These are phyloP conservation scores for Nothoprocta pentlandii DNA, from an alignment of 2,113 vertebrate species.

Conservation along the genomic window DNA sequence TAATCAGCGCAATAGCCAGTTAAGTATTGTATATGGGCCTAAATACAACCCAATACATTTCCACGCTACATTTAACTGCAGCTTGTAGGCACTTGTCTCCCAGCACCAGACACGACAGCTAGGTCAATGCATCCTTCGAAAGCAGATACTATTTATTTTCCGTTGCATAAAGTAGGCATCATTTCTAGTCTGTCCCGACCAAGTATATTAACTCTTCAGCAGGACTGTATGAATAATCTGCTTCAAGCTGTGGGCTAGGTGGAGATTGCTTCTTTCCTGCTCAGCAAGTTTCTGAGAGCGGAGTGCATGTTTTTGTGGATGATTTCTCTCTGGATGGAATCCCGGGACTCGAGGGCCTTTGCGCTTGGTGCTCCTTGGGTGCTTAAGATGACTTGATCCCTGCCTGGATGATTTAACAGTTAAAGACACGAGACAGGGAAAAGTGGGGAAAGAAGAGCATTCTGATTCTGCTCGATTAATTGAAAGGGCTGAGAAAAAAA, in stretches of 20 bases:
- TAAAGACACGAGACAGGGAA: neutral
- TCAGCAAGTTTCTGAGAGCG: constrained; percentile 9
- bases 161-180: constrained; percentile 40
- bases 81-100: constrained; percentile 60
- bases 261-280: neutral
- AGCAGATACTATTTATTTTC: constrained; percentile 55
- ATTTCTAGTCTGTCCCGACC: constrained; percentile 36
- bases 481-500: neutral
- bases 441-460: neutral
- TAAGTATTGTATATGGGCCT: constrained; percentile 69
- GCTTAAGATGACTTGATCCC: neutral
- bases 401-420: neutral
- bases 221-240: constrained; percentile 35
- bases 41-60: constrained; percentile 74
- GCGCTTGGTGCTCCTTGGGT: accelerated
- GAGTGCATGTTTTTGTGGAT: constrained; percentile 20
- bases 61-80: constrained; percentile 66
- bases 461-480: neutral
- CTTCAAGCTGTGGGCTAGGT: constrained; percentile 3
- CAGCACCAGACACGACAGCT: constrained; percentile 44
- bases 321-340: neutral
- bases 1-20: constrained; percentile 67
- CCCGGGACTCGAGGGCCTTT: neutral
- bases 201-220: constrained; percentile 50
- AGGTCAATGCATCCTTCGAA: constrained; percentile 34